Base-by-base conservation (phyloP, 2,113 vertebrate species). In the Pyrgilauda ruficollis region DNA sequence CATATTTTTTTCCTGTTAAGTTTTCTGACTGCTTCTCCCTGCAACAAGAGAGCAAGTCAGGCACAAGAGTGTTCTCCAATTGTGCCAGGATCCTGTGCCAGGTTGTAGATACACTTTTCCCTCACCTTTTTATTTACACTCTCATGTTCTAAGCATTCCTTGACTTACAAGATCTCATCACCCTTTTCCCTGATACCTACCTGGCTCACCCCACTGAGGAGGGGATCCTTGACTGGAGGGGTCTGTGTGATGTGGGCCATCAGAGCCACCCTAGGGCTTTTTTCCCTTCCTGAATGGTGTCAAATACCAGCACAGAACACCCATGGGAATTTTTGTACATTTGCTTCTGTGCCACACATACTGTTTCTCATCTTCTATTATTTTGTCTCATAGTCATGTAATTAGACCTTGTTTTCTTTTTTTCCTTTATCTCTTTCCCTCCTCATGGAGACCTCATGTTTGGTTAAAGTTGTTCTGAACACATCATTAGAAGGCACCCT, bases 161-260 rank as follows among this genome's bases (percentile, higher is more conserved):
- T 24, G n/a, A 79, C 10, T 35, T 80, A 15, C 14, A 84, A 9
- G 3, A 62, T n/a, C 2, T 80, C 23, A 15, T 86, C 15, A 46
- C 1, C 3, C 15, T 23, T 16, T 76, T 24, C 3, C 5, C 33
- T 76, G 47, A 55, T 13, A 8, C 13, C 0, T 18, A 80, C 9
- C 6, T 79, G 17, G 1, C 26, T 83, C 10, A 63, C 2, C 10
- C 7, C 8, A 33, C 3, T 0, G 0, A 62, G 61, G n/a, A 52
- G 17, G n/a, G 14, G 4, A 44, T 23, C 13, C 26, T 50, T 79
- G 20, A 24, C 12, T 33, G 27, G 7, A 68, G 8, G 1, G 0
- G 1, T 21, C 9, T 47, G 6, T 73, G 35, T 61, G 5, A 2
- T 53, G 15, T 52, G 9, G 12, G 8, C 6, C 6, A 2, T 49